These are phyloP conservation scores for Chinchilla lanigera DNA, from an alignment of 2,113 vertebrate genomes.

Conservation along the genomic window DNA sequence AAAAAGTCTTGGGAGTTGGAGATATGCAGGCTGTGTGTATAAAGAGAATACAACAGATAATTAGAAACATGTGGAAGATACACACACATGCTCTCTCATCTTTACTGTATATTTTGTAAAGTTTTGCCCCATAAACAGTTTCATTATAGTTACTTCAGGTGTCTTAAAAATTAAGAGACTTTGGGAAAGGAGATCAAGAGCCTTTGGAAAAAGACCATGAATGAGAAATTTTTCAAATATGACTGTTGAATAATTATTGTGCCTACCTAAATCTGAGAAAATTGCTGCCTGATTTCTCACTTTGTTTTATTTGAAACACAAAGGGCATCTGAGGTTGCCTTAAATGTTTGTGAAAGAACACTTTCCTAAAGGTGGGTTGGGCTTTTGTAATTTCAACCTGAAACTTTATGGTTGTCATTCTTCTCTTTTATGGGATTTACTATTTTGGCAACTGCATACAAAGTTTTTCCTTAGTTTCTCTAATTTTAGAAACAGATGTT, in stretches of 20 bases:
- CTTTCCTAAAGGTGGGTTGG: background rate
- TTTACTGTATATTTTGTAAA: background rate
- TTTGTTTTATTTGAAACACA: background rate
- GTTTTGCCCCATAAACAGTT: background rate
- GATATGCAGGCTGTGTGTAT: accelerated
- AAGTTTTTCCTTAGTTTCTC: background rate
- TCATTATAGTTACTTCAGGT: background rate
- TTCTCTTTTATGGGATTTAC: background rate
- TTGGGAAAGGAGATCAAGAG: background rate
- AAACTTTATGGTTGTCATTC: background rate
- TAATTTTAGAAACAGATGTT: background rate
- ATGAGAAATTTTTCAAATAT: background rate
- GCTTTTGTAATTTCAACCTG: background rate
- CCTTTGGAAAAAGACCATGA: background rate
- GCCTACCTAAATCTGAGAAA: background rate
- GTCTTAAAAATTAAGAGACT: background rate
- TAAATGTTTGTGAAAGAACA: background rate
- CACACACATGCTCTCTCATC: background rate
- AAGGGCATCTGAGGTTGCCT: background rate
- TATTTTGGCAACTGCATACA: background rate
- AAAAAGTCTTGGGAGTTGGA: background rate
- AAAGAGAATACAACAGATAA: accelerated
- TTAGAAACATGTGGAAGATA: background rate
- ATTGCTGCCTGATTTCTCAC: background rate
- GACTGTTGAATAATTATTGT: background rate